Base-by-base conservation (phyloP, 1,140 invertebrate genomes). In the Drosophila trapezifrons region DNA sequence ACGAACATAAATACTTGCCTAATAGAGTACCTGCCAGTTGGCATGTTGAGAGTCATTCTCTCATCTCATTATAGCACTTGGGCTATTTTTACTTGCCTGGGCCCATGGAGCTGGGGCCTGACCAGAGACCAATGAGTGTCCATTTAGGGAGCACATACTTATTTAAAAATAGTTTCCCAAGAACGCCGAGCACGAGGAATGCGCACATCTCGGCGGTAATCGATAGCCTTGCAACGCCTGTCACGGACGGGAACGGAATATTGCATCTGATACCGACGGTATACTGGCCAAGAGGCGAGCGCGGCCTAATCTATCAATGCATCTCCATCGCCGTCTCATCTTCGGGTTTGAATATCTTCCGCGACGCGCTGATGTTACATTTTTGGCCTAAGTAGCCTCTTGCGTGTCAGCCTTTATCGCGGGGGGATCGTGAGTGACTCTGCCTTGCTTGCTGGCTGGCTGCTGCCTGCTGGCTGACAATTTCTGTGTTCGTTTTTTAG, bases 371-470 rank as follows among this genome's bases (percentile, higher is more conserved):
- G 60, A 65, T 78, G 83, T 72, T 85, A 86, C 78, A 87, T 86
- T 82, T 86, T 75, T 86, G 74, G 78, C 79, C 75, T 82, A 86
- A 86, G 82, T 86, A 84, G 83, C 82, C 83, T 78, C 77, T 86
- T 71, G 82, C 79, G 82, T 78, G 82, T 70, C 75, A 22, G 47
- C 38, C 27, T 64, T 66, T 47, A 35, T 67, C 64, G 64, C 43
- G 35, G 8, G 35, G 60, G 43, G 64, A 67, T 67, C 64, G 45
- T 67, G 64, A 67, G 62, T 65, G 55, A 64, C 27, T 59, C 56
- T 45, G 27, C 13, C 13, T 8, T 10, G 18, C 15, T 7, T 25
- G n/a, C 27, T 51, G n/a, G 17, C 4, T 8, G 32, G 12, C 18
- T 20, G 82, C n/a, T n/a, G n/a, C n/a, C n/a, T n/a, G 17, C 4